Base-by-base conservation (phyloP, 2,797 vertebrate species). In the Leucoraja ocellata region DNA sequence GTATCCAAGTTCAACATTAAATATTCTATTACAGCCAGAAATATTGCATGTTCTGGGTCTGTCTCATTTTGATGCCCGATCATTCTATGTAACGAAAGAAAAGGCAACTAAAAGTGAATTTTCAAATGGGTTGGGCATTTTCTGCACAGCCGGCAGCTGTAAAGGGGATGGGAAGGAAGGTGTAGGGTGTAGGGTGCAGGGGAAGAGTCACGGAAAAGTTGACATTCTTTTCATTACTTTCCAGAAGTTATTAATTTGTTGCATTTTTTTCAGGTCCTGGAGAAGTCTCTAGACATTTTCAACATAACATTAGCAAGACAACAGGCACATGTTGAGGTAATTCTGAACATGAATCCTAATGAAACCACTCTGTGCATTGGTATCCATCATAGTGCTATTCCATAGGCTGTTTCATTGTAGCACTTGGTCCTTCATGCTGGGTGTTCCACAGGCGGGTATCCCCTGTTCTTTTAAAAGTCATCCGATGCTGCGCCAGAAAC, bases 251-350 rank as follows among this genome's bases (percentile, higher is more conserved):
- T 58, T 61, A 95, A 1, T 25, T 25, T 77, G 68, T 90, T 71
- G 21, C 36, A 9, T 93, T 10, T 88, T 86, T 90, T 95, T 7
- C 93, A 99, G 99, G 97, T 97, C 32, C 95, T 98, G 93, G 99
- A 99, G 95, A 98, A 97, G 94, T 94, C 94, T 90, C 96, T 99
- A n/a, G 98, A 99, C 32, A 97, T 99, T 93, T 99, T 99, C 95
- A 99, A 97, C 95, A 99, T 98, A 94, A 95, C 98, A 13, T 95
- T 99, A 95, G 98, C 96, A 91, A 97, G 99, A 54, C 98, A 99
- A 83, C 99, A 99, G 95, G 98, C 98, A 11, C 97, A 98, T 94
- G 97, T 97, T 95, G 99, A 99, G 98, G 99, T 99, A 96, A 88
- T 39, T 13, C 23, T 78, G 63, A 92, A 46, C 46, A 28, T 76